A percentile compares a stretch with the other conserved stretches of the same genome.
Evolutionary conservation across 2,113 vertebrate species (phyloP).

Genomic region (Alouatta palliata): DNA sequence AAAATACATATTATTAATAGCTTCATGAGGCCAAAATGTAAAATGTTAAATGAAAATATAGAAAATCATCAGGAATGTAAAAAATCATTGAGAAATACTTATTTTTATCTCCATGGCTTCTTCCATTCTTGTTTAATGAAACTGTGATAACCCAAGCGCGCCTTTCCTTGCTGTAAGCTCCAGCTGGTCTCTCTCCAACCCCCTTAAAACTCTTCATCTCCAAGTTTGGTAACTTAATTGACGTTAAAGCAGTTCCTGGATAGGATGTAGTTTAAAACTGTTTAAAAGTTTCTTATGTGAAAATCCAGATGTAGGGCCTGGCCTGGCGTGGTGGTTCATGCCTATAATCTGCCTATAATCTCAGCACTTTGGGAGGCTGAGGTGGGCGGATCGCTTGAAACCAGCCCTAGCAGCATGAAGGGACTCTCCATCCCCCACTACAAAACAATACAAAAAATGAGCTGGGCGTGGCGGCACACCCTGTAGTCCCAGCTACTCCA

Average conservation of each 20-base stretch:
- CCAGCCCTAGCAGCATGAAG: too few relatives aligned
- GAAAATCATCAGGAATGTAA: conserved; percentile 15
- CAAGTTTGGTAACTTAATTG: not conserved
- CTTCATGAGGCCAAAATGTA: not conserved
- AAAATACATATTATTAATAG: not conserved
- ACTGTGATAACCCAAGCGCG: not conserved
- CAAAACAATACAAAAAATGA: too few relatives aligned
- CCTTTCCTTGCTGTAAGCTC: not conserved
- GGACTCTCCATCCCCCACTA: too few relatives aligned
- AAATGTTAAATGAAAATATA: conserved; percentile 14
- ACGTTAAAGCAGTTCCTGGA: not conserved
- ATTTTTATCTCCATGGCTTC: not conserved
- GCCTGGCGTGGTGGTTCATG: too few relatives aligned
- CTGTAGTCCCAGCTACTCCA: too few relatives aligned
- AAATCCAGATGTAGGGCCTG: not conserved
- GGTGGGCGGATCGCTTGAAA: too few relatives aligned
- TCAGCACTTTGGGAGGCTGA: too few relatives aligned
- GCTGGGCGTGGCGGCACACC: too few relatives aligned
- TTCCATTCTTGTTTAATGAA: not conserved
- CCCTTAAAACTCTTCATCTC: not conserved
- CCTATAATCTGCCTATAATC: too few relatives aligned
- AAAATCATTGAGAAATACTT: not conserved
- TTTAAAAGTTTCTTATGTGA: not conserved
- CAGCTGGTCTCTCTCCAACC: not conserved
- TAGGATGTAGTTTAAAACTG: not conserved